Conservation (phyloP, 2,888 invertebrate species). For the Phaedon cochleariae region DNA sequence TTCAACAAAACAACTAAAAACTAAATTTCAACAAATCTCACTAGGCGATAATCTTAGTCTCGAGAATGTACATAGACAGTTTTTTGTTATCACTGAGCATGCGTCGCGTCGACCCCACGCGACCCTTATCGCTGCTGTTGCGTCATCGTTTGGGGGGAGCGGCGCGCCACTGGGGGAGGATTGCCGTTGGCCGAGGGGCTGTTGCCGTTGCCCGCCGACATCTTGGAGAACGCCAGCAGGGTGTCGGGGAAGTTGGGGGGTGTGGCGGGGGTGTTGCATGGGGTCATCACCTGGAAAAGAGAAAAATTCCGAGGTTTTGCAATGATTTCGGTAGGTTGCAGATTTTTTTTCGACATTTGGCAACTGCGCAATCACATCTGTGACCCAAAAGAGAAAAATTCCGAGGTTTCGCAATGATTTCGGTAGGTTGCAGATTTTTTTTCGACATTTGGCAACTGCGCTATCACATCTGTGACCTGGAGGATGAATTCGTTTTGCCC, state of each 20-base stretch:
- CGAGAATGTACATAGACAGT: conserved; percentile 41
- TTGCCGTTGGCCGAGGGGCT: conserved; percentile 63
- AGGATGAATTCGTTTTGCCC: too few species aligned
- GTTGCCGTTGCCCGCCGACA: conserved; percentile 75
- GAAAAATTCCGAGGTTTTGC: too few species aligned
- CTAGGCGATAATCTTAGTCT: conserved; percentile 42
- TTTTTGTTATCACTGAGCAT: conserved; percentile 44
- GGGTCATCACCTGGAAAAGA: conserved; percentile 82
- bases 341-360: neutral
- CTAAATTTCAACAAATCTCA: conserved; percentile 43
- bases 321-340: neutral
- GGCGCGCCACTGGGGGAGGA: conserved; percentile 52
- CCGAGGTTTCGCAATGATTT: too few species aligned
- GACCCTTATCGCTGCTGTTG: conserved; percentile 46
- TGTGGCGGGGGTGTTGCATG: conserved; percentile 93
- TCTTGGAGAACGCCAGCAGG: conserved; percentile 85
- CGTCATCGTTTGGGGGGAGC: conserved; percentile 52
- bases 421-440: too few species aligned
- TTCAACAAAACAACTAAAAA: conserved; percentile 32
- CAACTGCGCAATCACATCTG: too few species aligned
- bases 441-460: too few species aligned
- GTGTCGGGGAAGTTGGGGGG: conserved; percentile 95
- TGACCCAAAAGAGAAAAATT: too few species aligned
- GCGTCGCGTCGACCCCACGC: neutral
- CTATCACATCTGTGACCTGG: too few species aligned